Conservation (phyloP, 2,797 vertebrate genomes). For the Micrastur ruficollis region DNA sequence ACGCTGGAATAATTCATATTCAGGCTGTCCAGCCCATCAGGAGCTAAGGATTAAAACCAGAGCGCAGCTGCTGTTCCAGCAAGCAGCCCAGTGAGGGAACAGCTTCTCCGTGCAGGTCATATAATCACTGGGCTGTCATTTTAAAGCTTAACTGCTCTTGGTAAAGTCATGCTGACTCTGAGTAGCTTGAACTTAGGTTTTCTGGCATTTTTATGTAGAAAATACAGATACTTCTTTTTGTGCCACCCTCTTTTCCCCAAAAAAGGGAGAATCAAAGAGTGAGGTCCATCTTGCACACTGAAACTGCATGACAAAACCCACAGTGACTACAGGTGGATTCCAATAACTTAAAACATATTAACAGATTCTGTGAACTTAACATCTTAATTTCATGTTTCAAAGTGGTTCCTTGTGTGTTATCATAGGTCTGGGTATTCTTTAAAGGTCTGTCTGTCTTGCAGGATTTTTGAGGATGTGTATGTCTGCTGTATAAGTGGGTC, state of each 20-base stretch:
- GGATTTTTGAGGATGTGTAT: neutral
- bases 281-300: neutral
- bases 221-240: neutral
- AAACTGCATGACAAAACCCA: neutral
- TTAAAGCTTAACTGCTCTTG: neutral
- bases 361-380: neutral
- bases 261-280: neutral
- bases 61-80: neutral
- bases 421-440: neutral
- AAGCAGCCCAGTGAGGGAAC: neutral
- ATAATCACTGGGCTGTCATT: neutral
- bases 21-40: neutral
- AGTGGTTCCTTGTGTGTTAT: neutral
- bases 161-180: neutral
- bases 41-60: neutral
- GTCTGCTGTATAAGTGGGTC: neutral
- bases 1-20: neutral
- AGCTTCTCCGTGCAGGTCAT: neutral
- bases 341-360: neutral
- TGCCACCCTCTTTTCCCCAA: neutral
- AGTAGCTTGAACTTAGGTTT: neutral
- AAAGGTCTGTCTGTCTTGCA: neutral
- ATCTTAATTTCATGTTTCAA: neutral
- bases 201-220: neutral
- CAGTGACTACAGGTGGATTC: neutral